Evolutionary conservation across 2,113 vertebrate species (phyloP).

Genomic region (Falcunculus frontatus): DNA sequence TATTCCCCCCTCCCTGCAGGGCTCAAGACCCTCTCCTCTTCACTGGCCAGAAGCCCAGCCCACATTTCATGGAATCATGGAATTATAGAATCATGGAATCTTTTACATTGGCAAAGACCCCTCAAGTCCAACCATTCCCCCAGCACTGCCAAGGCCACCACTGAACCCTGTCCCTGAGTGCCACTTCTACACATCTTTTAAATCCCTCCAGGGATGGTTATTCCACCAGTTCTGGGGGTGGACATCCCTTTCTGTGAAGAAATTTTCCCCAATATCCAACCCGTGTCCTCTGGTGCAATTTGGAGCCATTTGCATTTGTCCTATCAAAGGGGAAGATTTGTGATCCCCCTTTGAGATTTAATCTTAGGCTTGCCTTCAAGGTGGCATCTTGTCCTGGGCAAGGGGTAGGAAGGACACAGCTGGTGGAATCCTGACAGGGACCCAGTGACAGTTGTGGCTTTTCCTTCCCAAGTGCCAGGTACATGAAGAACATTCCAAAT

Average conservation of each 20-base stretch:
- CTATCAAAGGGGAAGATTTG: background rate
- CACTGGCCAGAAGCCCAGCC: fast-evolving
- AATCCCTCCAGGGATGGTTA: background rate
- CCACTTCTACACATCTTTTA: background rate
- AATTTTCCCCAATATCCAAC: background rate
- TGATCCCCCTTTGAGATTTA: background rate
- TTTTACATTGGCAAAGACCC: background rate
- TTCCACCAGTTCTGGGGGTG: background rate
- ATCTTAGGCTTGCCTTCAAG: background rate
- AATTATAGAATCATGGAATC: fast-evolving
- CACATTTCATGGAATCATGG: fast-evolving
- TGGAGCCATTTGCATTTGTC: background rate
- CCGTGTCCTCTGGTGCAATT: background rate
- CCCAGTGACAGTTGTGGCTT: background rate
- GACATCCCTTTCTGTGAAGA: background rate
- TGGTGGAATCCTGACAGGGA: background rate
- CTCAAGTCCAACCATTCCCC: background rate
- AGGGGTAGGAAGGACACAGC: background rate
- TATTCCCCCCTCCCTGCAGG: background rate
- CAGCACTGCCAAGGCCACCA: background rate
- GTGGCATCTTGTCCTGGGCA: background rate
- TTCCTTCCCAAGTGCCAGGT: background rate
- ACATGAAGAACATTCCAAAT: background rate
- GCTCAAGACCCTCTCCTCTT: background rate
- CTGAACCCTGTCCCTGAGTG: background rate